Conservation (phyloP, 2,888 invertebrate genomes). For the Drosophila algonquin region DNA sequence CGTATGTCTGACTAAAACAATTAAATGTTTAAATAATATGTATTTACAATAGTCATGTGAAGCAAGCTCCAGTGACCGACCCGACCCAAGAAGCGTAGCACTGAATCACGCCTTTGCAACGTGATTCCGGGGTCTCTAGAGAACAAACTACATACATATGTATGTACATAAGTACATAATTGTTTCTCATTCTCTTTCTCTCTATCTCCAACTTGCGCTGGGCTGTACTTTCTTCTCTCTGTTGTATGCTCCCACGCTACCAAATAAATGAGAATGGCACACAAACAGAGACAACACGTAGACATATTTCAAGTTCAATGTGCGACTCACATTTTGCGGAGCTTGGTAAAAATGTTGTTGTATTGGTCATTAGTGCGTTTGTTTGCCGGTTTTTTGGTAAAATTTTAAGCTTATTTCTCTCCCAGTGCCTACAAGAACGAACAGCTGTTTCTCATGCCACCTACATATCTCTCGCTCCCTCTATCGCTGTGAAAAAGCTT, state of each 20-base stretch:
- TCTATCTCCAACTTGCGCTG: slow-evolving; percentile 4
- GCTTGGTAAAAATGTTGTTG: slow-evolving; percentile 22
- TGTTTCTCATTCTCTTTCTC: background rate
- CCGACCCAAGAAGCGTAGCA: slow-evolving; percentile 1
- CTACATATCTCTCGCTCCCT: slow-evolving; percentile 6
- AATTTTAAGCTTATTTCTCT: slow-evolving; percentile 11
- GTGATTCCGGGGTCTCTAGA: slow-evolving; percentile 48
- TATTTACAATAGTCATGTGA: background rate
- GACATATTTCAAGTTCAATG: slow-evolving; percentile 71
- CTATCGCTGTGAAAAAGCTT: slow-evolving; percentile 20
- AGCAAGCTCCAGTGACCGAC: slow-evolving; percentile 1
- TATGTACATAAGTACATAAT: background rate
- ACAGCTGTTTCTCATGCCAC: slow-evolving; percentile 52
- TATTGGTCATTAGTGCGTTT: slow-evolving; percentile 16
- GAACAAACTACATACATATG: background rate
- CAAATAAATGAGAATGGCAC: slow-evolving; percentile 1
- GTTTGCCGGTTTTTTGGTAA: slow-evolving; percentile 48
- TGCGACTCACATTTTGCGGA: slow-evolving; percentile 1
- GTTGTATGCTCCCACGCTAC: slow-evolving; percentile 23
- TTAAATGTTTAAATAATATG: too few relatives aligned
- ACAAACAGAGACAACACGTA: slow-evolving; percentile 17
- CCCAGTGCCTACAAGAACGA: background rate
- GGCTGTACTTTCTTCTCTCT: slow-evolving; percentile 2
- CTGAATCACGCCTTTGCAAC: slow-evolving; percentile 59
- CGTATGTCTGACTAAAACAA: background rate